A percentile compares a stretch with the other conserved stretches of the same genome.
Conservation (phyloP, 2,113 vertebrate species). For the Elachura formosa region DNA sequence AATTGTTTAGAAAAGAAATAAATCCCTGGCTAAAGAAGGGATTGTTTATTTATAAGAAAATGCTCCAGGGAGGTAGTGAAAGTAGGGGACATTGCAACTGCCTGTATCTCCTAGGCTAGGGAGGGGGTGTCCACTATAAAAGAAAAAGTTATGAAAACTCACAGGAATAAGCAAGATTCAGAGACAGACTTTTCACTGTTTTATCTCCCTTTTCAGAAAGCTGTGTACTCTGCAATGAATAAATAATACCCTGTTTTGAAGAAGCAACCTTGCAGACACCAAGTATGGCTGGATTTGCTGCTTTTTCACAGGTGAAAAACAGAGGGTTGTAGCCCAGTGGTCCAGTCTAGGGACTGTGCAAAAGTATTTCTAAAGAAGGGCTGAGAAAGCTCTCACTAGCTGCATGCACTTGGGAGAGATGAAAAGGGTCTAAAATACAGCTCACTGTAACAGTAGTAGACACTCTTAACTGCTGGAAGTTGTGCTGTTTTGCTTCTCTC, state of each 20-base stretch:
- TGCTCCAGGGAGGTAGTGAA: not conserved
- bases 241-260: constrained; percentile 39
- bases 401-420: not conserved
- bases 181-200: not conserved
- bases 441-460: not conserved
- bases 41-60: not conserved
- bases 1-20: not conserved
- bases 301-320: constrained; percentile 8
- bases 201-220: not conserved
- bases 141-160: not conserved
- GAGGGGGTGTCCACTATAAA: not conserved
- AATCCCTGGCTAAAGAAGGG: not conserved
- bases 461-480: not conserved
- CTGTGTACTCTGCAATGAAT: constrained; percentile 20
- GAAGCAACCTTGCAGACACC: not conserved
- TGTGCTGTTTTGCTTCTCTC: not conserved
- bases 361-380: not conserved
- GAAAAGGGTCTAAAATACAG: not conserved
- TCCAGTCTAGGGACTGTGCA: not conserved
- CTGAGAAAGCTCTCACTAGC: not conserved
- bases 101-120: not conserved
- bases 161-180: not conserved
- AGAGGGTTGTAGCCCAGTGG: not conserved
- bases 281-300: not conserved
- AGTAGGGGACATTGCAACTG: not conserved